phyloP scores from a whole-genome alignment of 2,113 vertebrate genomes.

The Glaucidium brasilianum region DNA sequence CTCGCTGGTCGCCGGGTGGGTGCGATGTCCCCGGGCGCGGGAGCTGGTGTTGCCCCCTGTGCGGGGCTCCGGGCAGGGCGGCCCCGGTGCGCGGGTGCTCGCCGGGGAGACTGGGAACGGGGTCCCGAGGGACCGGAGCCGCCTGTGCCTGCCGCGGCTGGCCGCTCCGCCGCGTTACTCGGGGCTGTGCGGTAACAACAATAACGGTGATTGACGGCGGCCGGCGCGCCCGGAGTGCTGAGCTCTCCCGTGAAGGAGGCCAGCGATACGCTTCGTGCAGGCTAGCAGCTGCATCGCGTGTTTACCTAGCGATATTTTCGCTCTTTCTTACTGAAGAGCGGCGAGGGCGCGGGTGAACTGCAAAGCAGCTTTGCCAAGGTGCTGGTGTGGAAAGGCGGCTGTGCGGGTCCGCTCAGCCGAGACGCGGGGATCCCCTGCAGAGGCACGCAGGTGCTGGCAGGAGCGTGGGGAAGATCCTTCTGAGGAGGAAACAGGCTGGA shows the following conservation, averaged over 20 bases:
- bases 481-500: accelerated
- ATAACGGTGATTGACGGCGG: not conserved
- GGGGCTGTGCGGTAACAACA: not conserved
- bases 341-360: accelerated
- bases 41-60: not conserved
- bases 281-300: accelerated
- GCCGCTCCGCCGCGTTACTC: not conserved
- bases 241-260: not conserved
- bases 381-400: accelerated
- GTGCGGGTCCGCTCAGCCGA: accelerated
- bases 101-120: accelerated
- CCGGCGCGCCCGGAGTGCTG: accelerated
- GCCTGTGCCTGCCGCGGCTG: not conserved
- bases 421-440: accelerated
- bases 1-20: not conserved
- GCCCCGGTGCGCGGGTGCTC: accelerated
- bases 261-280: not conserved
- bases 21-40: not conserved
- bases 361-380: accelerated
- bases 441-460: not conserved
- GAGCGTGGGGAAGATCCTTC: not conserved
- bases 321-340: accelerated
- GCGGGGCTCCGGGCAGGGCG: not conserved
- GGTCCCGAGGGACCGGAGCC: accelerated
- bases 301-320: accelerated